Conservation (phyloP, 2,888 invertebrate genomes). For the Augochlorella aurata region DNA sequence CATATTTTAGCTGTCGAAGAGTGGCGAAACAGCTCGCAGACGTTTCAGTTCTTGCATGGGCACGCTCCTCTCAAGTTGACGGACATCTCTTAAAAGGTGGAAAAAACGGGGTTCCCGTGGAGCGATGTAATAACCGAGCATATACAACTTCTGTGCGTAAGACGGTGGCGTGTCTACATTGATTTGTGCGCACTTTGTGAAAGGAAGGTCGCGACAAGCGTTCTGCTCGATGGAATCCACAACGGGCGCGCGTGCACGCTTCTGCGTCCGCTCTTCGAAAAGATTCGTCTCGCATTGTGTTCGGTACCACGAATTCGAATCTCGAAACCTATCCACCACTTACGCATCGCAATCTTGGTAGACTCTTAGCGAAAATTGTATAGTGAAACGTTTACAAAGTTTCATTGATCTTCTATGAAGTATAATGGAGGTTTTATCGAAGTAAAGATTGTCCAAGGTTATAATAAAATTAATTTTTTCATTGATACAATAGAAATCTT, state of each 20-base stretch:
- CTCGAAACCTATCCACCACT: neutral
- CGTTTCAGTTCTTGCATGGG: slow-evolving; percentile 1
- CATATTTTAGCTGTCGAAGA: slow-evolving; percentile 29
- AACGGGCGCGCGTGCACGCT: slow-evolving; percentile 14
- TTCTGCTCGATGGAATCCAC: slow-evolving; percentile 49
- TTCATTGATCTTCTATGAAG: too few species aligned
- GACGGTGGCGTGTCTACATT: slow-evolving; percentile 47
- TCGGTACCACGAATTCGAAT: neutral
- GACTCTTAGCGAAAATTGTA: neutral
- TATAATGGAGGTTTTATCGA: too few species aligned
- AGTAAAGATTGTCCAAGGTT: too few species aligned
- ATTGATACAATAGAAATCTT: too few species aligned
- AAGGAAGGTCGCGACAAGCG: slow-evolving; percentile 52
- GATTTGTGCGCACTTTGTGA: slow-evolving; percentile 58
- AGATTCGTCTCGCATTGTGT: slow-evolving; percentile 35
- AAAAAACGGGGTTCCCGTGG: slow-evolving; percentile 29
- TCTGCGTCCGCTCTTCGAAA: neutral
- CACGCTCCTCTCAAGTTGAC: slow-evolving; percentile 26
- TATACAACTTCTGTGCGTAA: slow-evolving; percentile 48
- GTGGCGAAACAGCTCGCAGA: neutral
- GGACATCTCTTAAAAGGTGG: slow-evolving; percentile 34
- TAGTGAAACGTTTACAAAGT: too few species aligned
- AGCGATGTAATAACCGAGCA: slow-evolving; percentile 35
- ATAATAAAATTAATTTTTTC: too few species aligned
- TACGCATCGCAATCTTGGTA: neutral